These are phyloP conservation scores for Tachypleus tridentatus DNA, from an alignment of 1,140 invertebrate species.

Conservation along the genomic window DNA sequence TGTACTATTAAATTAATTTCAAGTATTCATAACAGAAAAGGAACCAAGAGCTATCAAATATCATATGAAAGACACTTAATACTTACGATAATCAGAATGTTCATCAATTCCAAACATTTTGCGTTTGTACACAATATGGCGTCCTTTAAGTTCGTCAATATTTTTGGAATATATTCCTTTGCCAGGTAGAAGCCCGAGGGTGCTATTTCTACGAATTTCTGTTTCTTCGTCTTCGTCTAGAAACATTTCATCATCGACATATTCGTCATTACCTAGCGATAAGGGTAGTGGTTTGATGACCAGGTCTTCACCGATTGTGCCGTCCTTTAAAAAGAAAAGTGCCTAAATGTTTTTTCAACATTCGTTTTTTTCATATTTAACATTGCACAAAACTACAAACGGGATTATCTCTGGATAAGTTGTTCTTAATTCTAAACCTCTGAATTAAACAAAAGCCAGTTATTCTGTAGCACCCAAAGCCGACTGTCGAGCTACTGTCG, in stretches of 20 bases:
- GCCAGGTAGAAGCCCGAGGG: neutral
- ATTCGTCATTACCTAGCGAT: conserved; percentile 30
- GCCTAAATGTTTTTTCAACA: neutral
- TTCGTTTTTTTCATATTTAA: neutral
- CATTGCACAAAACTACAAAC: neutral
- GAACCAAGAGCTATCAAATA: too few species aligned
- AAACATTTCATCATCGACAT: conserved; percentile 60
- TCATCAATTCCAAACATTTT: conserved; percentile 8
- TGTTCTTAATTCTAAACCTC: too few species aligned
- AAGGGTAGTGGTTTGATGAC: conserved; percentile 65
- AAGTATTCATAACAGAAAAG: too few species aligned
- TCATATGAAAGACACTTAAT: too few species aligned
- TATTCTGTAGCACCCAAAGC: too few species aligned
- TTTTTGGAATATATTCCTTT: conserved; percentile 11
- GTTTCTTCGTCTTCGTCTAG: conserved; percentile 44
- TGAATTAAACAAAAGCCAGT: too few species aligned
- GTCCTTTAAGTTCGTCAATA: conserved; percentile 13
- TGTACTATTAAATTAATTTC: too few species aligned
- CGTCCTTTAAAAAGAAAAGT: conserved; percentile 50
- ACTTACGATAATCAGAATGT: conserved; percentile 23
- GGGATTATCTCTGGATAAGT: neutral
- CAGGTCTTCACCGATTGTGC: conserved; percentile 73
- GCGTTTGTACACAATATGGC: conserved; percentile 24
- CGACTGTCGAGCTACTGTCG: too few species aligned
- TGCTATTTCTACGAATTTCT: conserved; percentile 20